These are phyloP conservation scores for Nysson spinosus DNA, from an alignment of 2,888 invertebrate genomes.

Conservation along the genomic window DNA sequence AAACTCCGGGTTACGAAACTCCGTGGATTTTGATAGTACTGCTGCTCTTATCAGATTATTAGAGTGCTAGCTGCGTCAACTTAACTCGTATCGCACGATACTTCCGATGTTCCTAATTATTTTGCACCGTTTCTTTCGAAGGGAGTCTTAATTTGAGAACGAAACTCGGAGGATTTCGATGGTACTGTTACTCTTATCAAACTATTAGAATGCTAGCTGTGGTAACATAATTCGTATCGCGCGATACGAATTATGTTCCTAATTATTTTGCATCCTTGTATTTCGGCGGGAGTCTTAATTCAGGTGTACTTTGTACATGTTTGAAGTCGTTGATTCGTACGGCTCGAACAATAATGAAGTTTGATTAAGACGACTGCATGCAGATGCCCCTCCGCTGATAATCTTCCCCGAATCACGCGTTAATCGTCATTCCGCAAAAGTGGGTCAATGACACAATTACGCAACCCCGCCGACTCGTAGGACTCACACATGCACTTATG, in stretches of 20 bases:
- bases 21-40: slow-evolving; percentile 42
- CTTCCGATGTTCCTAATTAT: too few species aligned
- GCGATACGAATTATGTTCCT: too few species aligned
- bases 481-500: slow-evolving; percentile 38
- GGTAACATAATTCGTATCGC: too few species aligned
- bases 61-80: slow-evolving; percentile 29
- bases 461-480: slow-evolving; percentile 28
- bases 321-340: background rate
- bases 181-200: too few species aligned
- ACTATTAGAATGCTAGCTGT: too few species aligned
- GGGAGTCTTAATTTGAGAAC: too few species aligned
- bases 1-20: slow-evolving; percentile 52
- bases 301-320: too few species aligned
- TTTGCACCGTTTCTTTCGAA: too few species aligned
- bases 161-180: too few species aligned
- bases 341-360: background rate
- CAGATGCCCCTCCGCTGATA: slow-evolving; percentile 36
- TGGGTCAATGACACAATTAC: slow-evolving; percentile 60
- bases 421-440: slow-evolving; percentile 40
- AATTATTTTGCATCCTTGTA: too few species aligned
- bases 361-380: slow-evolving; percentile 1
- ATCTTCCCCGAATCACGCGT: slow-evolving; percentile 30
- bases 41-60: slow-evolving; percentile 56
- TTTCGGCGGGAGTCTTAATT: too few species aligned
- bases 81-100: too few species aligned